Base-by-base conservation (phyloP, 2,888 invertebrate genomes). In the Hemaris fuciformis region DNA sequence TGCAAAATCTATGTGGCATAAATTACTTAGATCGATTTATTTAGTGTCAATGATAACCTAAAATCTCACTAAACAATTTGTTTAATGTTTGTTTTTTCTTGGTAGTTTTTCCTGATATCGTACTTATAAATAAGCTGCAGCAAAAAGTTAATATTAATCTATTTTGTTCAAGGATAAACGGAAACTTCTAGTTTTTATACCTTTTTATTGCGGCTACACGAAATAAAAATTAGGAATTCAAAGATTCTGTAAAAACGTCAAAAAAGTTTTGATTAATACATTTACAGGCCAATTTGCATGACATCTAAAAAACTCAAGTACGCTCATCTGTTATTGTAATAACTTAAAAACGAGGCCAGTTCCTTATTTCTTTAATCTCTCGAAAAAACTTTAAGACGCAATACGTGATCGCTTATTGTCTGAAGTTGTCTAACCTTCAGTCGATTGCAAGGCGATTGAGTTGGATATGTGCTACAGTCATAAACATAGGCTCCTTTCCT, bases 371-470 rank as follows among this genome's bases (percentile, higher is more conserved):
- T 53, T 53, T 31, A 31, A 53, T 53, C 53, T 53, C 23, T 25
- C 53, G 31, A 31, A 53, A 53, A 53, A 53, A 53, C 15, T 13
- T 53, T 53, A 53, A 31, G 31, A 53, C 53, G 53, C 27, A 53
- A 53, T 27, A 48, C 15, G 48, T 48, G 53, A 27, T 15, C 27
- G 34, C 43, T 59, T 27, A 59, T 59, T 59, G 58, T 59, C 58
- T 59, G 43, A 42, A 43, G 41, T 27, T 15, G 58, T 27, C 27
- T 59, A 59, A 43, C 58, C 58, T 59, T 59, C 58, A 25, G n/a
- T 7, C 18, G 27, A 20, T 2, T 27, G 43, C 58, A 43, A 59
- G 58, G 58, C 43, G 43, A 59, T 27, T 43, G 43, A 18, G 31
- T 31, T 18, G 18, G 23, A 48, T 8, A 53, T 18, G 18, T 31